Base-by-base conservation (phyloP, 2,113 vertebrate species). In the Prolemur simus region DNA sequence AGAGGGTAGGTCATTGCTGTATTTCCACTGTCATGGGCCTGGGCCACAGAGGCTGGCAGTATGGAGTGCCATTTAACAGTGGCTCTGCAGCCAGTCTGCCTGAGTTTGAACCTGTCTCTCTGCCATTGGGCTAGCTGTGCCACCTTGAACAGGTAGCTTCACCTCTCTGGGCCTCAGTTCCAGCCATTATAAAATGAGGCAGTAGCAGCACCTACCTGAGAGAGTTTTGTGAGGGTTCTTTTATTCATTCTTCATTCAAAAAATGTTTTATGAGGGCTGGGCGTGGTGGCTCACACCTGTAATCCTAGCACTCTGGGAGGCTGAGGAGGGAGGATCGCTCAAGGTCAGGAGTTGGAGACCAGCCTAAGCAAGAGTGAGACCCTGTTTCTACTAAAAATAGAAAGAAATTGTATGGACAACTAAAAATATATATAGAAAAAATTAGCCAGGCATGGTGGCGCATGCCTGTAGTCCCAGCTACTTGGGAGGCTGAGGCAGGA, bases 31-130 rank as follows among this genome's bases (percentile, higher is more conserved):
- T 8, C 63, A 37, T 15, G 18, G 56, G 5, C 32, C 58, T 34
- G 25, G 25, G 17, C 11, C 8, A 6, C 25, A 5, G 86, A 78
- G 74, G 23, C 39, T 0, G 0, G 18, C 64, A 10, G 3, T 18
- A 4, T 60, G 69, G 6, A 5, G 45, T 5, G 4, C 54, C 21
- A n/a, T 21, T 18, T 42, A 39, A 5, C 34, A 32, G 20, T 32
- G 37, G 80, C 45, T 63, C 86, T 78, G 42, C 21, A 52, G 37
- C 25, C 29, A 47, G 25, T 34, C 91, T 84, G 52, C 39, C 64
- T 64, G 68, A 29, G 11, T 71, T 29, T n/a, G n/a, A 89, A 32
- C 87, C 58, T 49, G 68, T 20, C 76, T 60, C 5, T 63, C 34
- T 12, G 34, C 78, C n/a, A 13, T 27, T 34, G 7, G 60, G 47